Evolutionary conservation across 2,797 vertebrate genomes (phyloP).

Genomic region (Danio tinwini): DNA sequence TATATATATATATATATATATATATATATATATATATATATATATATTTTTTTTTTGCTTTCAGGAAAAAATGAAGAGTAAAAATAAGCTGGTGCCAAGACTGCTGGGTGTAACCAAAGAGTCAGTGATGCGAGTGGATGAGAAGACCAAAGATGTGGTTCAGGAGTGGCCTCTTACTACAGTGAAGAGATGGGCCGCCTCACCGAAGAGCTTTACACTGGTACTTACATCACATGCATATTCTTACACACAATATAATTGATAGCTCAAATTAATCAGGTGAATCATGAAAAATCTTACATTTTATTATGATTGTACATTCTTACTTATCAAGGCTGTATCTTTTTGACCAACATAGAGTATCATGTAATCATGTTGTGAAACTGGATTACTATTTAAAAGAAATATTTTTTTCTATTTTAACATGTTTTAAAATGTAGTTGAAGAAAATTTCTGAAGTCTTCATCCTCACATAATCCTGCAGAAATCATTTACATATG

Average conservation of each 20-base stretch:
- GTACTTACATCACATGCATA: conserved; percentile 71
- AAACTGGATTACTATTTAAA: not conserved
- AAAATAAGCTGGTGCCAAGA: conserved; percentile 94
- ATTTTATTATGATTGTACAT: no score
- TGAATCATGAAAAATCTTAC: not conserved
- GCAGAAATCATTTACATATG: not conserved
- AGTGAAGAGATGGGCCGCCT: conserved; percentile 98
- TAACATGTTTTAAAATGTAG: not conserved
- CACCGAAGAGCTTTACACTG: conserved; percentile 97
- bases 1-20: not conserved
- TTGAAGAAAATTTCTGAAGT: not conserved
- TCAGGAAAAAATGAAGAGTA: conserved; percentile 98
- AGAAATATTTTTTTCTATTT: not conserved
- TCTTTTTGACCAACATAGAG: no score
- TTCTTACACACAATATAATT: not conserved
- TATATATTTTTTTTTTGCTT: not conserved
- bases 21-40: no score
- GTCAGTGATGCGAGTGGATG: conserved; percentile 97
- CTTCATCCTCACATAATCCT: not conserved
- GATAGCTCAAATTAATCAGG: not conserved
- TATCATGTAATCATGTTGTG: no score
- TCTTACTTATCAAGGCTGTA: no score
- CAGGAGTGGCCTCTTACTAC: conserved; percentile 98
- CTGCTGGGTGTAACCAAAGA: conserved; percentile 96
- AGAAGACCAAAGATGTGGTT: conserved; percentile 95